Base-by-base conservation (phyloP, 2,797 vertebrate genomes). In the Amphiprion clarkii region DNA sequence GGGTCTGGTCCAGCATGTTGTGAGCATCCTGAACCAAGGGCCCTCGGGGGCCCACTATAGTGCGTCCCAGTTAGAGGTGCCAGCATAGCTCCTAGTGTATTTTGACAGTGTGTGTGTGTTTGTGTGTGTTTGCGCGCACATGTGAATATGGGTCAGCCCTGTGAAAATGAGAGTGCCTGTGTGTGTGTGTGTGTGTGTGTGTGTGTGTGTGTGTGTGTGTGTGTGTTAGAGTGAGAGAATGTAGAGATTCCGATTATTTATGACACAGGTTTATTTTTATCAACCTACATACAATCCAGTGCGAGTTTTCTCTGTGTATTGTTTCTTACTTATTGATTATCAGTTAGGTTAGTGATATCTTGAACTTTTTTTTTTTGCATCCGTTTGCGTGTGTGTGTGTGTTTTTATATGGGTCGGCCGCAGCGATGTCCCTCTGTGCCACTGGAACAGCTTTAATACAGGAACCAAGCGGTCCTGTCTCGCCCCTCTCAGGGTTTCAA, bases 11-110 rank as follows among this genome's bases (percentile, higher is more conserved):
- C 87, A 91, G 75, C 66, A 3, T 87, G 82, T 88, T 88, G 73
- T 85, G 87, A 90, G 84, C 78, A 70, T 92, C 84, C 85, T 87
- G 86, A 85, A 89, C 87, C 85, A 74, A 83, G 76, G 83, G 75
- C 74, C 87, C 88, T 88, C 89, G 68, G 23, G 74, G 90, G 82
- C 81, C 86, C 81, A 59, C 79, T 88, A 88, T 90, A 89, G 79
- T 92, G 89, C 79, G 94, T 90, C 93, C 94, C 92, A 94, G 86
- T 92, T 94, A 89, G 85, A 64, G 87, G 60, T 90, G 92, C 92
- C 91, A 91, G 86, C 71, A 84, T 92, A 31, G 92, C 90, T 93
- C 62, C 79, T 78, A 88, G 92, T 91, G 81, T 85, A 83, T 88
- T 89, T 91, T 78, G 48, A 85, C 81, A 81, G 76, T 16, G 70